Evolutionary conservation across 2,797 vertebrate species (phyloP).

Genomic region (Poecilia wingei): DNA sequence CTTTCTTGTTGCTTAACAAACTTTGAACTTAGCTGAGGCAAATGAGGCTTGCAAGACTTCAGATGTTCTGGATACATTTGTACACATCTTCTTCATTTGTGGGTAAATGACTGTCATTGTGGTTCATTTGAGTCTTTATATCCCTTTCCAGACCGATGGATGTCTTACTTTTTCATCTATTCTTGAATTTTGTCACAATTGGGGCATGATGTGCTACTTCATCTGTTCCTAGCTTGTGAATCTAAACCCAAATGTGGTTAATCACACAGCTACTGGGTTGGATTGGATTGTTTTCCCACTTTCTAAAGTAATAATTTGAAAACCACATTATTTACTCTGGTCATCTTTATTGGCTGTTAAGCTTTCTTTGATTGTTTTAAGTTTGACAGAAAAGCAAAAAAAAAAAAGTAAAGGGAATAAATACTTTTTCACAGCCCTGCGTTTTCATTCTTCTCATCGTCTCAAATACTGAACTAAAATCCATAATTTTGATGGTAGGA

Average conservation of each 20-base stretch:
- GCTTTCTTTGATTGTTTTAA: background rate
- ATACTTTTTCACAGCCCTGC: background rate
- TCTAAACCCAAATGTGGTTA: background rate
- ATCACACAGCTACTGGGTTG: background rate
- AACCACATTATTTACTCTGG: background rate
- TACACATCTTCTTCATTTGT: background rate
- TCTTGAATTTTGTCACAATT: background rate
- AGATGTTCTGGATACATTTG: background rate
- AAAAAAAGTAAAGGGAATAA: background rate
- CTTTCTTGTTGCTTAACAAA: background rate
- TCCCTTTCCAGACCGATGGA: too few relatives aligned
- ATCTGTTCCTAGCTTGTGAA: background rate
- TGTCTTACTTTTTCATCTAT: background rate
- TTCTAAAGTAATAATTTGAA: background rate
- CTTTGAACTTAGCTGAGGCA: background rate
- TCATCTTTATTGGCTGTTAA: background rate
- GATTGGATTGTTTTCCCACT: background rate
- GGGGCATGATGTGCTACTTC: background rate
- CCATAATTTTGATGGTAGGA: background rate
- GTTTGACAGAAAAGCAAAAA: background rate
- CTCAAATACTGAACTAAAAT: background rate
- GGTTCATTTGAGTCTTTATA: too few relatives aligned
- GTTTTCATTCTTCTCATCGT: constrained; percentile 7
- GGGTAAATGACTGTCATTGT: background rate
- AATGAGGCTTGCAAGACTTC: background rate